Percentiles rank a stretch among this genome's conserved stretches.
phyloP scores from a whole-genome alignment of 1,140 invertebrate species.

The Trachymyrmex cornetzi region DNA sequence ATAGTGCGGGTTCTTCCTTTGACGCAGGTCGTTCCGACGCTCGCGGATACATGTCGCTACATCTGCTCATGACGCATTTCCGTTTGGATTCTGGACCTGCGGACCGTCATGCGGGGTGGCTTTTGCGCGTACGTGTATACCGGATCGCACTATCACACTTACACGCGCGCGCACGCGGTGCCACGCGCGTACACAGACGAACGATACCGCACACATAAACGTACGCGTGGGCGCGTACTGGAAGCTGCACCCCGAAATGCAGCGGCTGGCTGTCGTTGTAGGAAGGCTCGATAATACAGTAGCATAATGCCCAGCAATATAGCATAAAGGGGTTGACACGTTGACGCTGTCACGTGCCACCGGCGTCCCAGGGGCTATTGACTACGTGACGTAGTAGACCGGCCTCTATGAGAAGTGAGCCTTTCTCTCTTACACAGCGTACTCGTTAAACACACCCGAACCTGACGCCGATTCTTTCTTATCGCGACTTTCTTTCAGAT shows the following conservation, averaged over 20 bases:
- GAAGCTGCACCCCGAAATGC: conserved; percentile 56
- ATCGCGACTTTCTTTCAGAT: conserved; percentile 36
- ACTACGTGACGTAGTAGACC: conserved; percentile 69
- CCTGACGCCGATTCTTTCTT: conserved; percentile 29
- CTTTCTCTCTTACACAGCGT: conserved; percentile 53
- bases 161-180: neutral
- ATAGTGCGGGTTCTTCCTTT: conserved; percentile 51
- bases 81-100: conserved; percentile 68
- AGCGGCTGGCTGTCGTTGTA: conserved; percentile 65
- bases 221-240: neutral
- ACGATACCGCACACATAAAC: neutral
- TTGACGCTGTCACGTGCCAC: conserved; percentile 78
- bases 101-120: conserved; percentile 6
- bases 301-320: conserved; percentile 76
- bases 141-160: neutral
- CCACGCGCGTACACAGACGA: neutral
- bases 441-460: conserved; percentile 68
- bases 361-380: conserved; percentile 75
- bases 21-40: conserved; percentile 60
- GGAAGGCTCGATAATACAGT: conserved; percentile 74
- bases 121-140: neutral
- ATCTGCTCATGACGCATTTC: conserved; percentile 71
- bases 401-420: conserved; percentile 56
- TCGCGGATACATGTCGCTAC: conserved; percentile 61
- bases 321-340: conserved; percentile 77